Conservation (phyloP, 2,888 invertebrate genomes). For the Pimpla rufipes region DNA sequence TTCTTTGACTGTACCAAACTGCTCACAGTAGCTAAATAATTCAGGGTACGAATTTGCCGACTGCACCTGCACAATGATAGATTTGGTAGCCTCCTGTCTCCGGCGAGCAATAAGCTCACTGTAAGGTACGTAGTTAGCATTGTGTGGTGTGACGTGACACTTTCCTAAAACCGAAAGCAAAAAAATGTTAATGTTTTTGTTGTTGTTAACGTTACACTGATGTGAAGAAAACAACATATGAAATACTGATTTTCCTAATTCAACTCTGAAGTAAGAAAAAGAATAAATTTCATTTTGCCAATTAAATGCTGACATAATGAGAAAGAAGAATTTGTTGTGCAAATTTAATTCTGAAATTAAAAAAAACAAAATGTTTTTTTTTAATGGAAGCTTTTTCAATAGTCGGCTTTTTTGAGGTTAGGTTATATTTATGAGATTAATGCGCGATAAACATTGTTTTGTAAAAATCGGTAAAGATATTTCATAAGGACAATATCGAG, state of each 20-base stretch:
- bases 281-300: too few species aligned
- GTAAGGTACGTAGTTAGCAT: constrained; percentile 82
- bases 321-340: background rate
- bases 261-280: background rate
- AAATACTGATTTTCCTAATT: background rate
- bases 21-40: constrained; percentile 90
- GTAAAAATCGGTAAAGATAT: background rate
- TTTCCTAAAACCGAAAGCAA: constrained; percentile 41
- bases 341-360: background rate
- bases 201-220: background rate
- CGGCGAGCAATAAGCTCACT: constrained; percentile 88
- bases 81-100: constrained; percentile 89
- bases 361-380: too few species aligned
- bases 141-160: constrained; percentile 53
- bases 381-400: too few species aligned
- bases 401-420: constrained; percentile 50
- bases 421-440: background rate
- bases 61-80: constrained; percentile 92
- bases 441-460: background rate
- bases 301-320: too few species aligned
- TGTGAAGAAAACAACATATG: background rate
- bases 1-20: constrained; percentile 88
- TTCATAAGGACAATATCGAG: background rate
- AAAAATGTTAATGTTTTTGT: too few species aligned
- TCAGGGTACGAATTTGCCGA: constrained; percentile 90